Conservation (phyloP, 2,113 vertebrate species). For the Tupaia chinensis region DNA sequence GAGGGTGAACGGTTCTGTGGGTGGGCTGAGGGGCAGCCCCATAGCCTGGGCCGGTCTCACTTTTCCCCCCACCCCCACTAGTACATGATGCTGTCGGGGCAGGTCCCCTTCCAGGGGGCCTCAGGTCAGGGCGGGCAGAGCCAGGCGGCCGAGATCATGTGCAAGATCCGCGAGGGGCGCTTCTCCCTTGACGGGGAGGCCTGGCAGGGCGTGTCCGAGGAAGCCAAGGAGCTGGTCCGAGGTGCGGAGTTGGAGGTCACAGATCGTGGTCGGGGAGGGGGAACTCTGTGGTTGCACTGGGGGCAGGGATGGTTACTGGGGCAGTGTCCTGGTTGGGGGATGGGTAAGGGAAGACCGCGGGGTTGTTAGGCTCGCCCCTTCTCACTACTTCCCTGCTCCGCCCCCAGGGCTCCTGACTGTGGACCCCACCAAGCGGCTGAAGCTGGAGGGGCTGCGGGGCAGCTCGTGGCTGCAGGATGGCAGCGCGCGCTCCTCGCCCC, state of each 20-base stretch:
- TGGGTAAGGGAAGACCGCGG: not conserved
- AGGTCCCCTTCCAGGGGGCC: conserved; percentile 94
- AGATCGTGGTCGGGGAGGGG: not conserved
- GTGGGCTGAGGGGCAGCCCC: not conserved
- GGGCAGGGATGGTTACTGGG: not conserved
- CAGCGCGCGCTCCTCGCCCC: conserved; percentile 93
- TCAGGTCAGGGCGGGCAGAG: conserved; percentile 91
- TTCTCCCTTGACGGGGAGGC: conserved; percentile 94
- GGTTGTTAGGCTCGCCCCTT: not conserved
- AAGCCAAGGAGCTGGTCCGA: conserved; percentile 96
- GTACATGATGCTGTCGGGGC: conserved; percentile 97
- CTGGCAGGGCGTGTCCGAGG: conserved; percentile 94
- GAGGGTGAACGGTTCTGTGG: not conserved
- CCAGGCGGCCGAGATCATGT: conserved; percentile 94
- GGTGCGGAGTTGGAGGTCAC: conserved; percentile 80
- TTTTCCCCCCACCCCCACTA: conserved; percentile 61
- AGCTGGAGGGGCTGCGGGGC: conserved; percentile 91
- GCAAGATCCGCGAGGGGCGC: conserved; percentile 95
- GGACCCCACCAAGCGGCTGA: conserved; percentile 92
- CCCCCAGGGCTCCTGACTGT: conserved; percentile 92
- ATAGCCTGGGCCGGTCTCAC: not conserved
- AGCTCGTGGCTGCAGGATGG: conserved; percentile 94
- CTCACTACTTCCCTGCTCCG: too few relatives aligned
- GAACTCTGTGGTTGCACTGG: not conserved
- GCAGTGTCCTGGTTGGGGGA: not conserved